Percentiles rank a stretch among this genome's conserved stretches.
phyloP scores from a whole-genome alignment of 2,888 invertebrate genomes.

The Lingula anatina region DNA sequence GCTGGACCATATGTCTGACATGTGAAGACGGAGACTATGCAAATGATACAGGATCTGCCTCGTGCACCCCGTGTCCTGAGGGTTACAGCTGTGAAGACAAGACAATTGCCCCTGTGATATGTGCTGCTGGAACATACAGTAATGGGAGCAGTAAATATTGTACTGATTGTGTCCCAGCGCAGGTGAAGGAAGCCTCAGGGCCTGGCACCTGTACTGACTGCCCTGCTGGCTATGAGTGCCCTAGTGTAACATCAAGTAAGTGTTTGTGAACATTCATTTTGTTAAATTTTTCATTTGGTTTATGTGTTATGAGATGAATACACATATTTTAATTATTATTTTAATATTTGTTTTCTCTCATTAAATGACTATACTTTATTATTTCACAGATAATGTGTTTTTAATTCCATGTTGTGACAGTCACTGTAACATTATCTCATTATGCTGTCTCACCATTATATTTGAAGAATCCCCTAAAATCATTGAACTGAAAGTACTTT shows the following conservation, averaged over 20 bases:
- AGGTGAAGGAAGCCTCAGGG: constrained; percentile 24
- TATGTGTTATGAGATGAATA: neutral
- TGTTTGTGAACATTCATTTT: neutral
- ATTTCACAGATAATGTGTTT: too few relatives aligned
- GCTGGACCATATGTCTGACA: constrained; percentile 11
- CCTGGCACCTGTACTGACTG: constrained; percentile 26
- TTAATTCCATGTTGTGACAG: too few relatives aligned
- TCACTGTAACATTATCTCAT: too few relatives aligned
- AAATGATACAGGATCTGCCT: constrained; percentile 8
- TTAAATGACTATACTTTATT: too few relatives aligned
- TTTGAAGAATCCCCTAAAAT: too few relatives aligned
- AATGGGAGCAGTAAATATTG: constrained; percentile 23
- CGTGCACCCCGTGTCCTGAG: constrained; percentile 28
- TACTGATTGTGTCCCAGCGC: constrained; percentile 28
- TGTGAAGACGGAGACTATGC: constrained; percentile 26
- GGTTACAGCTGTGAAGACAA: constrained; percentile 25
- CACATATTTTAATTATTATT: neutral
- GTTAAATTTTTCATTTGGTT: neutral
- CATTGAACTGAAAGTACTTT: too few relatives aligned
- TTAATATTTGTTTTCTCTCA: too few relatives aligned
- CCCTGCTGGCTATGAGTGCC: constrained; percentile 33
- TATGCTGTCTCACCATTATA: too few relatives aligned
- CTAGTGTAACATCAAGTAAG: constrained; percentile 20
- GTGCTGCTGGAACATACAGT: constrained; percentile 22
- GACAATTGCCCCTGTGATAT: constrained; percentile 16